Conservation (phyloP, 2,113 vertebrate genomes). For the Prietella phreatophila region DNA sequence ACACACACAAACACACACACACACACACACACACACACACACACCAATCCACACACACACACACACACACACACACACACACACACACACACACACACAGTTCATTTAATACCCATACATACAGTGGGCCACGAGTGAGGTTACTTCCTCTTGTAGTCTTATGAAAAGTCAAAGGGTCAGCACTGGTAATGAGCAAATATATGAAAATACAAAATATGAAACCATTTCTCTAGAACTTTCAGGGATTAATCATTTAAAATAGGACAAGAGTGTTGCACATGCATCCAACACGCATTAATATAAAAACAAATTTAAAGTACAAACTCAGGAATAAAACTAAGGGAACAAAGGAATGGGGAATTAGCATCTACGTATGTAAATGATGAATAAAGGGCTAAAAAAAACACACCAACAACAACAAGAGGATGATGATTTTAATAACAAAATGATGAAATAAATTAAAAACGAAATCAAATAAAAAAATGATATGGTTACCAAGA, state of each 20-base stretch:
- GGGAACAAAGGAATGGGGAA: neutral
- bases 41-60: neutral
- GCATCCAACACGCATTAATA: neutral
- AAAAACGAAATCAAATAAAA: constrained; percentile 80
- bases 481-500: constrained; percentile 99
- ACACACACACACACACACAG: neutral
- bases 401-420: constrained; percentile 10
- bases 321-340: constrained; percentile 32
- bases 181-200: constrained; percentile 1
- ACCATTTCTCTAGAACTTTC: constrained; percentile 5
- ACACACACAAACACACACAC: too few relatives aligned
- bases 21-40: too few relatives aligned
- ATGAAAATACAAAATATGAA: constrained; percentile 5
- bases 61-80: neutral
- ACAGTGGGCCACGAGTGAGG: neutral
- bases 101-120: neutral
- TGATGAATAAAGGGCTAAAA: neutral
- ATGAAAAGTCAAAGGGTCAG: neutral
- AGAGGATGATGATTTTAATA: constrained; percentile 32
- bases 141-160: neutral
- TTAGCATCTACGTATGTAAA: constrained; percentile 27
- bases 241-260: neutral
- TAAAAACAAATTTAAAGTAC: neutral
- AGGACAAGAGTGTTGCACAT: neutral
- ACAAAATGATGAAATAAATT: constrained; percentile 66